Conservation (phyloP, 1,140 invertebrate genomes). For the Sipha flava region DNA sequence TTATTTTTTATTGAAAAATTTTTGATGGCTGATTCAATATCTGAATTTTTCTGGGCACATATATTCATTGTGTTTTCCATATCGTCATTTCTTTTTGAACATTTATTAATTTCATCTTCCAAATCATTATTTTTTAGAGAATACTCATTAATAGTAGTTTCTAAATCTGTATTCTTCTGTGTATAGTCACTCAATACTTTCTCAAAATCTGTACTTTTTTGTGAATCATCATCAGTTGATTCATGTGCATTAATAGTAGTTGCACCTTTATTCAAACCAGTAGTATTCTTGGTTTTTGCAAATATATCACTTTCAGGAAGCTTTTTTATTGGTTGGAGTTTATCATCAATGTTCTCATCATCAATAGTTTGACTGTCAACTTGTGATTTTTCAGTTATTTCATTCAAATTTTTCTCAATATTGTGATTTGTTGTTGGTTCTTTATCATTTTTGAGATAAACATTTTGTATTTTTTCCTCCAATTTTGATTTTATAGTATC, state of each 20-base stretch:
- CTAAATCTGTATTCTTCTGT: neutral
- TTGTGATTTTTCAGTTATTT: neutral
- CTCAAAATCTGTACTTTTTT: slow-evolving; percentile 7
- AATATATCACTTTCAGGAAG: neutral
- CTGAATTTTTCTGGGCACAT: slow-evolving; percentile 13
- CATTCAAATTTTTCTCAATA: neutral
- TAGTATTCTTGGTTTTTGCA: neutral
- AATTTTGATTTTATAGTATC: neutral
- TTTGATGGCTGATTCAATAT: neutral
- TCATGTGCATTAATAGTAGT: neutral
- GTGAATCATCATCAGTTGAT: neutral
- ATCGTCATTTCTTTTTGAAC: neutral
- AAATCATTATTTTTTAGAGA: neutral
- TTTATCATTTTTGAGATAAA: neutral
- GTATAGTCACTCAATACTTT: neutral
- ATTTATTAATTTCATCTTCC: neutral
- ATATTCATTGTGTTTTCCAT: slow-evolving; percentile 18
- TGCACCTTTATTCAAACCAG: neutral
- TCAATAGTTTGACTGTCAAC: neutral
- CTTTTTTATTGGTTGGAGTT: neutral
- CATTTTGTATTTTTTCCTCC: neutral
- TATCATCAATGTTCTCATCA: neutral
- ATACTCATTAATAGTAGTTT: neutral
- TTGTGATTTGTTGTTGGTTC: neutral
- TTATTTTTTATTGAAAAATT: neutral